Conservation (phyloP, 2,113 vertebrate genomes). For the Artemisiospiza belli region DNA sequence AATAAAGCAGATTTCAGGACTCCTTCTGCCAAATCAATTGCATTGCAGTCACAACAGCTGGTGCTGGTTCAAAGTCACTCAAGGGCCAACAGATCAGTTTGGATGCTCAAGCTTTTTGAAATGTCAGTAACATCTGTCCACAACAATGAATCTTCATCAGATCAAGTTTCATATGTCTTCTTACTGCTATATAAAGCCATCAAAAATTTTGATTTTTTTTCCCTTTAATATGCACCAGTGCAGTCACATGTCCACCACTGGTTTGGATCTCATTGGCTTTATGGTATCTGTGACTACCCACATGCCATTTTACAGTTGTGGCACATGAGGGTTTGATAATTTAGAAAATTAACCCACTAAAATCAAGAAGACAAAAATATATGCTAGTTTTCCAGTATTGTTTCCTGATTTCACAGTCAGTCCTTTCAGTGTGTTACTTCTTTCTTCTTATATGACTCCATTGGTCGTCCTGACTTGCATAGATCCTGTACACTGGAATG, state of each 20-base stretch:
- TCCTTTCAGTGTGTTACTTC: not conserved
- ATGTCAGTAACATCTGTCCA: not conserved
- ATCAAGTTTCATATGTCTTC: not conserved
- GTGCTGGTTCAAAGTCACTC: not conserved
- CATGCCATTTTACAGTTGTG: accelerated
- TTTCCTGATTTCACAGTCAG: not conserved
- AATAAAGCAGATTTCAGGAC: not conserved
- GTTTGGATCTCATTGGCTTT: not conserved
- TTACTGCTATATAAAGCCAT: not conserved
- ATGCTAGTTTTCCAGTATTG: not conserved
- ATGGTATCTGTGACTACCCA: not conserved
- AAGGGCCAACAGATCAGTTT: not conserved
- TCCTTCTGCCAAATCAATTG: not conserved
- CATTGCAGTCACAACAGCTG: not conserved
- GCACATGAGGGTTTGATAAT: not conserved
- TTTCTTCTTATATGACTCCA: not conserved
- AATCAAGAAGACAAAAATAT: not conserved
- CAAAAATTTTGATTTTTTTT: not conserved
- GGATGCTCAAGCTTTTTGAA: not conserved
- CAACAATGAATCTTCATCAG: not conserved
- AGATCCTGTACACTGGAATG: not conserved
- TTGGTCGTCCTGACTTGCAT: not conserved
- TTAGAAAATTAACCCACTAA: not conserved
- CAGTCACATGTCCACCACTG: accelerated
- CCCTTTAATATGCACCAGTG: not conserved